phyloP scores from a whole-genome alignment of 2,113 vertebrate species.

The Sander vitreus region DNA sequence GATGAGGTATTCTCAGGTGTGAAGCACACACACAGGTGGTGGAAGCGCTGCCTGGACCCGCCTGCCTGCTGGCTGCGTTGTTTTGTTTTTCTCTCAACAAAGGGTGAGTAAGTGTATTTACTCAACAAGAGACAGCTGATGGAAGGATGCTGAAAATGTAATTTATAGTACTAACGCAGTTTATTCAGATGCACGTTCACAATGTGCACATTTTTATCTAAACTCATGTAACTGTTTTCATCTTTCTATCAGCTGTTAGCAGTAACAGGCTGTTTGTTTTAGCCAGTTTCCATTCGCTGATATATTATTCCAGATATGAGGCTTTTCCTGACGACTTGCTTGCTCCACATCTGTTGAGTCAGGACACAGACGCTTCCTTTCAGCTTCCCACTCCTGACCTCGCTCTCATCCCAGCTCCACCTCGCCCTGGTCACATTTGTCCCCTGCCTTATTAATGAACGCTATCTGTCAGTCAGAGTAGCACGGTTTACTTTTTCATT shows the following conservation, averaged over 20 bases:
- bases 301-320: conserved; percentile 63
- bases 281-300: conserved; percentile 49
- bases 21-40: conserved; percentile 56
- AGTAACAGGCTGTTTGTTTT: conserved; percentile 49
- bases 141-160: neutral
- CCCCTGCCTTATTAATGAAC: neutral
- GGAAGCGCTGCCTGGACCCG: conserved; percentile 55
- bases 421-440: conserved; percentile 9
- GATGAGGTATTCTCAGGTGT: conserved; percentile 64
- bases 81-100: conserved; percentile 11
- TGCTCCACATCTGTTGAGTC: conserved; percentile 62
- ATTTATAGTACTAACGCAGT: conserved; percentile 6
- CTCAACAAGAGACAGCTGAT: neutral
- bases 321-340: conserved; percentile 47
- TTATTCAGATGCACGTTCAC: conserved; percentile 29
- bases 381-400: conserved; percentile 59
- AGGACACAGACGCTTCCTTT: conserved; percentile 68
- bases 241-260: conserved; percentile 29
- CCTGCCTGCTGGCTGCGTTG: conserved; percentile 1
- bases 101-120: conserved; percentile 16
- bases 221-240: conserved; percentile 32
- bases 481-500: neutral
- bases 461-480: neutral
- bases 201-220: conserved; percentile 12
- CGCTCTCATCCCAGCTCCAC: conserved; percentile 8